These are phyloP conservation scores for Phyllotreta striolata DNA, from an alignment of 2,888 invertebrate genomes.

Conservation along the genomic window DNA sequence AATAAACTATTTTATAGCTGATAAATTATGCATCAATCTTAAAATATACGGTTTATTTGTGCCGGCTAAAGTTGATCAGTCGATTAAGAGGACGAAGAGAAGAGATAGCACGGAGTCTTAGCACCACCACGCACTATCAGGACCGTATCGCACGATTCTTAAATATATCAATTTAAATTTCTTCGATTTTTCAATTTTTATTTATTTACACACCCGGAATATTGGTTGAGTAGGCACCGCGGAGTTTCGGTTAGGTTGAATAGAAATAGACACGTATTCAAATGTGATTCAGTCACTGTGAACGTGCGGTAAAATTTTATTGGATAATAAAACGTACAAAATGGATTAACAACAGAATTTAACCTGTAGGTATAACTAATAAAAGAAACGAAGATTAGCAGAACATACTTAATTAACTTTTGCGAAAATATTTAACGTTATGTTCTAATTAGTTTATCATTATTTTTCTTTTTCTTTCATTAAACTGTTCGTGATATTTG, in stretches of 20 bases:
- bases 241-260: no score
- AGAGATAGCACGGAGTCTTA: slow-evolving; percentile 34
- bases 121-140: slow-evolving; percentile 49
- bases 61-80: slow-evolving; percentile 53
- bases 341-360: no score
- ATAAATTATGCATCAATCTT: slow-evolving; percentile 58
- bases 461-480: no score
- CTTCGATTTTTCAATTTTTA: no score
- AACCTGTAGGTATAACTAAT: no score
- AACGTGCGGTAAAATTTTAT: no score
- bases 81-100: slow-evolving; percentile 49
- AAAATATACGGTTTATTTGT: slow-evolving; percentile 57
- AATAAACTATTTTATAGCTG: slow-evolving; percentile 54
- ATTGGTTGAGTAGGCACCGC: neutral
- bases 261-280: neutral
- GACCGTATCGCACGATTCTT: slow-evolving; percentile 2
- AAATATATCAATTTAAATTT: neutral
- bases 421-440: no score
- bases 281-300: no score
- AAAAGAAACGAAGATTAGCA: no score
- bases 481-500: no score
- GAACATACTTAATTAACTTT: no score
- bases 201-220: neutral
- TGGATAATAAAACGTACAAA: neutral
- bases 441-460: no score